Evolutionary conservation across 2,797 vertebrate genomes (phyloP).

Genomic region (Cyclura pinguis): DNA sequence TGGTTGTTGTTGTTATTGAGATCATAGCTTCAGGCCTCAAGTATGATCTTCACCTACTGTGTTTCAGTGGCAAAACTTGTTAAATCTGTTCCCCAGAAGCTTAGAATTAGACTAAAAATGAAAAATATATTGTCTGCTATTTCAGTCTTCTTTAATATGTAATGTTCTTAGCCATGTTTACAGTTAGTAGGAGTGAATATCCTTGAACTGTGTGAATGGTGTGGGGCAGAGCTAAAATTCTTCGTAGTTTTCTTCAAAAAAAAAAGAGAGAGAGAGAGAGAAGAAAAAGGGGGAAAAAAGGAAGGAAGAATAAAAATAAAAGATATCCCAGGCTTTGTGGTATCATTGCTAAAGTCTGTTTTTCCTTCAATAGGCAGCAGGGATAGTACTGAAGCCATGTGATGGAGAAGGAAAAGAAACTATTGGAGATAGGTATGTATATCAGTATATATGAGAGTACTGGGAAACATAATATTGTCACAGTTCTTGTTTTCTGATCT

Average conservation of each 20-base stretch:
- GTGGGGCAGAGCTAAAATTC: neutral
- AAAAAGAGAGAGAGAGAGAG: no score
- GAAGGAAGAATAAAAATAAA: neutral
- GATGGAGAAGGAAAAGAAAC: conserved; percentile 89
- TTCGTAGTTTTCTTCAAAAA: neutral
- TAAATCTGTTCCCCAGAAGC: neutral
- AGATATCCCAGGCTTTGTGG: conserved; percentile 9
- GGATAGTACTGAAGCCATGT: conserved; percentile 82
- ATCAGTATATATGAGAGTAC: conserved; percentile 15
- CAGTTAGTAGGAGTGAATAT: neutral
- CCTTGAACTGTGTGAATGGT: neutral
- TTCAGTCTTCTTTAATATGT: neutral
- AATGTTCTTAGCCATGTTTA: neutral
- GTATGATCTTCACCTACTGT: neutral
- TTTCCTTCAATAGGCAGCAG: conserved; percentile 76
- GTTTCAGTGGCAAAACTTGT: neutral
- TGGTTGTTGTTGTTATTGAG: neutral
- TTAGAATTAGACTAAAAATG: neutral
- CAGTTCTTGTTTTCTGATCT: conserved; percentile 25
- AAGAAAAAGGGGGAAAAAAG: no score
- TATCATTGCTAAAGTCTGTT: conserved; percentile 38
- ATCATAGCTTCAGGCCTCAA: neutral
- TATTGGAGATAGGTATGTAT: conserved; percentile 86
- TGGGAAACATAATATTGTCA: conserved; percentile 22
- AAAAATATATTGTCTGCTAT: neutral